Conservation (phyloP, 2,888 invertebrate genomes). For the Rhamnusium bicolor region DNA sequence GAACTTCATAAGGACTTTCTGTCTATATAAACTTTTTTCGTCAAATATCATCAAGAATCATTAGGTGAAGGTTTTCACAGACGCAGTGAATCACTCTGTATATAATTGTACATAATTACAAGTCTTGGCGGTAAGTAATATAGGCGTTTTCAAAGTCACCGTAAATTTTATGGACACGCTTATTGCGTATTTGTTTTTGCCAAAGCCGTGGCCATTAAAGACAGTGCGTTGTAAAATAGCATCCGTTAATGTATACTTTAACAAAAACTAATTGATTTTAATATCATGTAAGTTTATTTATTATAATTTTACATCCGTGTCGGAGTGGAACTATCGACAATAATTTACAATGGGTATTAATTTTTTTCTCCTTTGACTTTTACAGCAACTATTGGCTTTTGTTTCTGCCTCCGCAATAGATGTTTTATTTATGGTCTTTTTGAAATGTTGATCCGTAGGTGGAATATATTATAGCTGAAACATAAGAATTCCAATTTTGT, state of each 20-base stretch:
- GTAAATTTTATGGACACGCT: conserved; percentile 11
- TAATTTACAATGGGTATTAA: background rate
- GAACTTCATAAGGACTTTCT: too few relatives aligned
- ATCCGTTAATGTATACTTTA: background rate
- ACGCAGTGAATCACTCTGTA: too few relatives aligned
- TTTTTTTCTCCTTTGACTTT: background rate
- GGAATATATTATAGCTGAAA: conserved; percentile 7
- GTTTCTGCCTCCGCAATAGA: background rate
- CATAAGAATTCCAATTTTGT: conserved; percentile 3
- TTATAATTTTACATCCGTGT: background rate
- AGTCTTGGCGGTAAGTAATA: background rate
- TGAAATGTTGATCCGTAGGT: background rate
- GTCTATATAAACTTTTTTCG: too few relatives aligned
- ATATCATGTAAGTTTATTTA: background rate
- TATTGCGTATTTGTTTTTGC: conserved; percentile 2
- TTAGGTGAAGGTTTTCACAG: too few relatives aligned
- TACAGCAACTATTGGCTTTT: background rate
- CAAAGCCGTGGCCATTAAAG: background rate
- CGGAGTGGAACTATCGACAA: background rate
- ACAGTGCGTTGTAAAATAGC: background rate
- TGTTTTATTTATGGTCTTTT: background rate
- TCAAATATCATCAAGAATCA: too few relatives aligned
- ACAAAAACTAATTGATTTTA: conserved; percentile 16
- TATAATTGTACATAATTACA: background rate
- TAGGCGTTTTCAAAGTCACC: too few relatives aligned